Percentiles rank a stretch among this genome's conserved stretches.
Evolutionary conservation across 2,888 invertebrate species (phyloP).

Genomic region (Venustoraphidia nigricollis): DNA sequence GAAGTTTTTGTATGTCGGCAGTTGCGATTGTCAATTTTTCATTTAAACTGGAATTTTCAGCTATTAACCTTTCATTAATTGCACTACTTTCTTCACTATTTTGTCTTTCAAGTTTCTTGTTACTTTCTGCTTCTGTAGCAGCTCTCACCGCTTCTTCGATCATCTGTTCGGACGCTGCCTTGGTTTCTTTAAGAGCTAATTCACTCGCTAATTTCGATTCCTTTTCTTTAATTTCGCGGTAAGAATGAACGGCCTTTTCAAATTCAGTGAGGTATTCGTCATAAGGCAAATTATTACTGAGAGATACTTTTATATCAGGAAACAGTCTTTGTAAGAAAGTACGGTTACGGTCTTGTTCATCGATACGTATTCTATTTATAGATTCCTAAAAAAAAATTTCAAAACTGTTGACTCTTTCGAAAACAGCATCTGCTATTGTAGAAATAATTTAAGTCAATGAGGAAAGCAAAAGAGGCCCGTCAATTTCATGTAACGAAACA

Average conservation of each 20-base stretch:
- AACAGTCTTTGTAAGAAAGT: slow-evolving; percentile 47
- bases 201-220: neutral
- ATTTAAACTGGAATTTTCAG: slow-evolving; percentile 6
- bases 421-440: no score
- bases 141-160: slow-evolving; percentile 19
- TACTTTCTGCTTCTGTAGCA: slow-evolving; percentile 11
- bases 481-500: no score
- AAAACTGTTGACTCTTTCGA: neutral
- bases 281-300: slow-evolving; percentile 15
- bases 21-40: slow-evolving; percentile 18
- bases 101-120: no score
- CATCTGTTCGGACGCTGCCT: slow-evolving; percentile 17
- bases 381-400: slow-evolving; percentile 15
- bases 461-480: no score
- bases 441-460: no score
- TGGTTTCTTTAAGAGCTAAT: neutral
- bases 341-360: slow-evolving; percentile 29
- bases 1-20: slow-evolving; percentile 42
- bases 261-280: slow-evolving; percentile 24
- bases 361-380: slow-evolving; percentile 21
- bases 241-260: slow-evolving; percentile 12
- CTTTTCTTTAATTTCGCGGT: neutral
- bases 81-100: slow-evolving; percentile 15
- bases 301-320: slow-evolving; percentile 33
- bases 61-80: slow-evolving; percentile 10